These are phyloP conservation scores for Amphimallon solstitiale DNA, from an alignment of 2,888 invertebrate genomes.

Conservation along the genomic window DNA sequence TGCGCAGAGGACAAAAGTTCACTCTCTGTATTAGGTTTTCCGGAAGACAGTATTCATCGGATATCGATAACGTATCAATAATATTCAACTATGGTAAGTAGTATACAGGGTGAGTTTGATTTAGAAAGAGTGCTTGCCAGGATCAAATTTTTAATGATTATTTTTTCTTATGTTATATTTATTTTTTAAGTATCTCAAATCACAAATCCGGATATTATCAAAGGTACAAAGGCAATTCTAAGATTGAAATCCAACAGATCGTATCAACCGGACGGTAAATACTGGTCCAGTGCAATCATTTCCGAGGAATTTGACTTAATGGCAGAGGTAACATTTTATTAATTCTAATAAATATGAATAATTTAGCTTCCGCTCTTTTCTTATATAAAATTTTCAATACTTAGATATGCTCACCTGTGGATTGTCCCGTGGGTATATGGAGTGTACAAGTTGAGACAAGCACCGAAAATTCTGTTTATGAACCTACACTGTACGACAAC, in stretches of 20 bases:
- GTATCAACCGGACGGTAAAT: constrained; percentile 43
- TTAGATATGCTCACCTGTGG: constrained; percentile 73
- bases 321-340: constrained; percentile 57
- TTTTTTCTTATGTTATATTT: no score
- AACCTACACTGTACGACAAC: constrained; percentile 67
- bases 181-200: constrained; percentile 50
- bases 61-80: constrained; percentile 72
- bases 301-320: constrained; percentile 56
- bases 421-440: constrained; percentile 76
- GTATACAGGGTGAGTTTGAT: no score
- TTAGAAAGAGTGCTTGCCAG: no score
- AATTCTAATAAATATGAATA: no score
- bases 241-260: constrained; percentile 45
- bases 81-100: constrained; percentile 75
- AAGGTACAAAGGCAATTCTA: constrained; percentile 67
- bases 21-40: constrained; percentile 73
- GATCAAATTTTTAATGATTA: no score
- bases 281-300: constrained; percentile 59
- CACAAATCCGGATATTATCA: constrained; percentile 65
- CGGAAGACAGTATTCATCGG: constrained; percentile 69
- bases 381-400: not conserved
- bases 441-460: constrained; percentile 72
- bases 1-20: constrained; percentile 80
- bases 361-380: no score
- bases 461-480: constrained; percentile 59